phyloP scores from a whole-genome alignment of 2,113 vertebrate genomes.

The Anarhynchus alexandrinus region DNA sequence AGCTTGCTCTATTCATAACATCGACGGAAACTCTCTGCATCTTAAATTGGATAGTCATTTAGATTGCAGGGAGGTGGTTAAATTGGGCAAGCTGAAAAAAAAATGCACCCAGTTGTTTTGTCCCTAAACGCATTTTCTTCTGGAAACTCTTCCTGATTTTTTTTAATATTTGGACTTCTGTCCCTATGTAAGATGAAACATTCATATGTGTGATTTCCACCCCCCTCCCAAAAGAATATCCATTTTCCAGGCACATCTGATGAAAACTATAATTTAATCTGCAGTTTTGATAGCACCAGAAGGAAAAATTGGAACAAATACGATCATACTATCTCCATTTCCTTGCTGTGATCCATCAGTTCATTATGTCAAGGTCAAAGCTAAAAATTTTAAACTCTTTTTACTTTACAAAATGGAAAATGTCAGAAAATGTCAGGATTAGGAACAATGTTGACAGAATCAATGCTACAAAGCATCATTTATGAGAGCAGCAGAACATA shows the following conservation, averaged over 20 bases:
- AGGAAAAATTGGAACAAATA: not conserved
- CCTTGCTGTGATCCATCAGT: not conserved
- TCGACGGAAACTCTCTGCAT: not conserved
- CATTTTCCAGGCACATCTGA: not conserved
- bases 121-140: not conserved
- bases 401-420: conserved; percentile 26
- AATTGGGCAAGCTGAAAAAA: not conserved
- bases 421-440: conserved; percentile 19
- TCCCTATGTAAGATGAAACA: not conserved
- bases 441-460: not conserved
- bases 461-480: conserved; percentile 5
- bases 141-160: not conserved
- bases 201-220: not conserved
- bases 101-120: not conserved
- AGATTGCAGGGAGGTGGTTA: not conserved
- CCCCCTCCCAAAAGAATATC: not conserved
- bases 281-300: not conserved
- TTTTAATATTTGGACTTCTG: not conserved
- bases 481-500: not conserved
- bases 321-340: not conserved
- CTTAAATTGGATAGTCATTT: not conserved
- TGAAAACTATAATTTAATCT: not conserved
- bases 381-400: not conserved
- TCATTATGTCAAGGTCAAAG: conserved; percentile 43
- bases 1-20: not conserved